A percentile compares a stretch with the other conserved stretches of the same genome.
These are phyloP conservation scores for Poeciliopsis presidionis DNA, from an alignment of 2,797 vertebrate genomes.

Conservation along the genomic window DNA sequence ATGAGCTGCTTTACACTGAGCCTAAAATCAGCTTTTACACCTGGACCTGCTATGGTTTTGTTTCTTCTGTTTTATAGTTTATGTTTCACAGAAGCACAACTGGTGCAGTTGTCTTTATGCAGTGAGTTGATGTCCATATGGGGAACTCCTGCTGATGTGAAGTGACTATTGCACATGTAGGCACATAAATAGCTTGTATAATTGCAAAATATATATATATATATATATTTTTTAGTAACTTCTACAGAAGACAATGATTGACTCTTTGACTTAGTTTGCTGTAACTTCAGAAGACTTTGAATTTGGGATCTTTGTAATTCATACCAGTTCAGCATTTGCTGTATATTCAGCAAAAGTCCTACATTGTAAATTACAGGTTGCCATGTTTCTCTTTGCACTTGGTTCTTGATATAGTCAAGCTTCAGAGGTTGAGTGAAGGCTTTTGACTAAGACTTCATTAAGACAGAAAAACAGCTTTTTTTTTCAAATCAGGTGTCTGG, in stretches of 20 bases:
- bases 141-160: neutral
- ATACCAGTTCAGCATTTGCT: neutral
- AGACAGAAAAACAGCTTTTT: neutral
- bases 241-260: neutral
- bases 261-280: neutral
- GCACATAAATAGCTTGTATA: neutral
- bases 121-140: neutral
- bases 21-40: conserved; percentile 1
- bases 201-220: neutral
- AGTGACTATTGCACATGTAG: neutral
- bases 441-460: neutral
- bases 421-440: neutral
- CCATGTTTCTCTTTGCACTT: neutral
- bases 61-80: neutral
- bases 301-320: neutral
- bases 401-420: neutral
- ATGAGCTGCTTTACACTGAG: conserved; percentile 16
- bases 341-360: neutral
- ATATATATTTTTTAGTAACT: neutral
- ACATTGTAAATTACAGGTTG: neutral
- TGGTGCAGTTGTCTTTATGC: neutral
- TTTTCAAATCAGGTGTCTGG: neutral
- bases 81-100: neutral
- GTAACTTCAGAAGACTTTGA: neutral
- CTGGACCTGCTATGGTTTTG: neutral